These are phyloP conservation scores for Agrenia bidenticulata DNA, from an alignment of 2,888 invertebrate genomes.

Conservation along the genomic window DNA sequence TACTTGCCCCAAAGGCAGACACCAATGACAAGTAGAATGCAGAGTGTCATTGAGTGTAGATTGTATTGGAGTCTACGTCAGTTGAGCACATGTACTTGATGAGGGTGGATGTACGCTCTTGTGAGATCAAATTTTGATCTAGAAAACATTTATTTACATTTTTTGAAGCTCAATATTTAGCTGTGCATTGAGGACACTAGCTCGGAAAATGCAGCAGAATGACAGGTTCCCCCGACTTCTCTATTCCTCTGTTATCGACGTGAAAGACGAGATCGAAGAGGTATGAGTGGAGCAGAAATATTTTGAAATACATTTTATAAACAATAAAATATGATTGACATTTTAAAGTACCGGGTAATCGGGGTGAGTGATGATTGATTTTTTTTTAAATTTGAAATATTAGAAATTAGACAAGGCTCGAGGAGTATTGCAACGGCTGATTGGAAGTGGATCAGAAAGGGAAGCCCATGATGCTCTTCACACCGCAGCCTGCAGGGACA, in stretches of 20 bases:
- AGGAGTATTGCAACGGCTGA: constrained; percentile 70
- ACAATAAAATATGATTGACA: not conserved
- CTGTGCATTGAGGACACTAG: not conserved
- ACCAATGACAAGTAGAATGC: not conserved
- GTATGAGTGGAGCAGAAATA: constrained; percentile 29
- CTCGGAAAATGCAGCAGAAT: constrained; percentile 1
- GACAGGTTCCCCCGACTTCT: constrained; percentile 32
- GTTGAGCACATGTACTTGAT: constrained; percentile 43
- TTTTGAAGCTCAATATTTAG: too few relatives aligned
- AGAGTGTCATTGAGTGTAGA: not conserved
- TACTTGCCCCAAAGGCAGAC: not conserved
- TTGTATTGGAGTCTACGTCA: constrained; percentile 39
- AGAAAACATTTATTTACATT: too few relatives aligned
- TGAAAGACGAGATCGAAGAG: constrained; percentile 53
- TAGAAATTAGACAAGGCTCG: constrained; percentile 90
- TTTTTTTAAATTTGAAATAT: constrained; percentile 54
- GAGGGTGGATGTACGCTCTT: constrained; percentile 35
- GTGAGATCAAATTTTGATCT: too few relatives aligned
- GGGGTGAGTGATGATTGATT: not conserved
- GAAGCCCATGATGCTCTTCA: constrained; percentile 90
- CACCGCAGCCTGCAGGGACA: constrained; percentile 81
- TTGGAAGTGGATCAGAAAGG: constrained; percentile 85
- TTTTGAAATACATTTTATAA: not conserved
- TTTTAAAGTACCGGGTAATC: not conserved
- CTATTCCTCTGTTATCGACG: constrained; percentile 48